Evolutionary conservation across 2,888 invertebrate genomes (phyloP).

Genomic region (Zelleria hepariella): DNA sequence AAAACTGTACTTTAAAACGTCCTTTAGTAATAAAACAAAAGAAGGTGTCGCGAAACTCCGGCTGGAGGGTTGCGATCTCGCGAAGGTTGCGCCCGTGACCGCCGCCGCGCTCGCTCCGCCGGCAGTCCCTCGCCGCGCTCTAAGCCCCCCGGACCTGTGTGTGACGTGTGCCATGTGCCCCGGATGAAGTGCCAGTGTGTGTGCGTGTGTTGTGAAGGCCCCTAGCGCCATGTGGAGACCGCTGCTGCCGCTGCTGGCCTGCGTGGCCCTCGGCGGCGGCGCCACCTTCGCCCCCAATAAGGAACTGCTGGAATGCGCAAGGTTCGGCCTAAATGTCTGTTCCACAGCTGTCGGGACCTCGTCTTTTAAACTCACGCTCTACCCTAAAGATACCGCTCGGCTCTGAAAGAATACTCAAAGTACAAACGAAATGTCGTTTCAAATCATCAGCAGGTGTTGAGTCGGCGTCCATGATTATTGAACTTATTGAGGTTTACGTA

Average conservation of each 20-base stretch:
- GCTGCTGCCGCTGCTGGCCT: slow-evolving; percentile 46
- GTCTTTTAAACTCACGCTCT: background rate
- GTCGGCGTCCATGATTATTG: too few relatives aligned
- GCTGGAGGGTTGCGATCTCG: slow-evolving; percentile 30
- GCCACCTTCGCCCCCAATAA: slow-evolving; percentile 51
- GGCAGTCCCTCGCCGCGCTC: slow-evolving; percentile 59
- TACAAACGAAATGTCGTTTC: too few relatives aligned
- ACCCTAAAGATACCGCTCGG: too few relatives aligned
- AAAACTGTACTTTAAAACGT: background rate
- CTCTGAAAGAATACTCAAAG: too few relatives aligned
- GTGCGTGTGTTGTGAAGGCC: slow-evolving; percentile 7
- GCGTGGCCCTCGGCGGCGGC: slow-evolving; percentile 46
- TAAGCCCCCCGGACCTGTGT: slow-evolving; percentile 47
- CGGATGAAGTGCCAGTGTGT: slow-evolving; percentile 1
- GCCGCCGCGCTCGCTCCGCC: slow-evolving; percentile 44
- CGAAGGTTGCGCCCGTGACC: slow-evolving; percentile 69
- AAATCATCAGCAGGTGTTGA: too few relatives aligned
- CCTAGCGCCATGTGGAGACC: slow-evolving; percentile 46
- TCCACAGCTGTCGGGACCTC: background rate
- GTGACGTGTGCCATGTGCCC: slow-evolving; percentile 3
- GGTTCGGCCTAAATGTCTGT: slow-evolving; percentile 34
- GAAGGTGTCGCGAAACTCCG: background rate
- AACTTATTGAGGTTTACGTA: too few relatives aligned
- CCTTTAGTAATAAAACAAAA: background rate
- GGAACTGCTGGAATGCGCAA: slow-evolving; percentile 63